phyloP scores from a whole-genome alignment of 1,140 invertebrate genomes.

The Linepithema humile region DNA sequence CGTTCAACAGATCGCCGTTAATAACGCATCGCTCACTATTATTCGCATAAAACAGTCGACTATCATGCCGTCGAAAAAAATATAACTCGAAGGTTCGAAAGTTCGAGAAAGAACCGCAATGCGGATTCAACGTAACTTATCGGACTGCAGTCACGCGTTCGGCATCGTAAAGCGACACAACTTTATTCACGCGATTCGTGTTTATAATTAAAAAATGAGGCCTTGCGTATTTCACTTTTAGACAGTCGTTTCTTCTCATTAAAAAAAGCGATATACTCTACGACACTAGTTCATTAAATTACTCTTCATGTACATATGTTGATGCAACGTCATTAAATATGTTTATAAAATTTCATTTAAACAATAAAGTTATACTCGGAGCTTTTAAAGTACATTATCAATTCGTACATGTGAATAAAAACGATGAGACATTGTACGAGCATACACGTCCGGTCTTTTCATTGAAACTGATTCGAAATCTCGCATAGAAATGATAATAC shows the following conservation, averaged over 20 bases:
- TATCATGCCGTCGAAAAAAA: slow-evolving; percentile 7
- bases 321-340: slow-evolving; percentile 44
- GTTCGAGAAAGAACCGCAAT: background rate
- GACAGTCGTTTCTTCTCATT: slow-evolving; percentile 5
- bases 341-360: slow-evolving; percentile 55
- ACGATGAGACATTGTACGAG: slow-evolving; percentile 19
- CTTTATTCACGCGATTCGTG: slow-evolving; percentile 23
- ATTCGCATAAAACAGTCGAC: background rate
- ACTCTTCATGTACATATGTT: slow-evolving; percentile 39
- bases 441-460: background rate
- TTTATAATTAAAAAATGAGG: slow-evolving; percentile 25
- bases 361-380: slow-evolving; percentile 32
- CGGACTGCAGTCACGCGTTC: slow-evolving; percentile 23
- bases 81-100: slow-evolving; percentile 17
- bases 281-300: slow-evolving; percentile 49
- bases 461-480: slow-evolving; percentile 44
- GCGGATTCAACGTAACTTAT: slow-evolving; percentile 7
- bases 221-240: slow-evolving; percentile 16
- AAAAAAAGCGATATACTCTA: slow-evolving; percentile 33
- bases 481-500: slow-evolving; percentile 22
- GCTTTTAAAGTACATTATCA: slow-evolving; percentile 31
- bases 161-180: slow-evolving; percentile 22
- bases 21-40: slow-evolving; percentile 18
- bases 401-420: slow-evolving; percentile 26
- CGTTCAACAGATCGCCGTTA: slow-evolving; percentile 33